A percentile compares a stretch with the other conserved stretches of the same genome.
phyloP scores from a whole-genome alignment of 2,797 vertebrate genomes.

The Carcharodon carcharias region DNA sequence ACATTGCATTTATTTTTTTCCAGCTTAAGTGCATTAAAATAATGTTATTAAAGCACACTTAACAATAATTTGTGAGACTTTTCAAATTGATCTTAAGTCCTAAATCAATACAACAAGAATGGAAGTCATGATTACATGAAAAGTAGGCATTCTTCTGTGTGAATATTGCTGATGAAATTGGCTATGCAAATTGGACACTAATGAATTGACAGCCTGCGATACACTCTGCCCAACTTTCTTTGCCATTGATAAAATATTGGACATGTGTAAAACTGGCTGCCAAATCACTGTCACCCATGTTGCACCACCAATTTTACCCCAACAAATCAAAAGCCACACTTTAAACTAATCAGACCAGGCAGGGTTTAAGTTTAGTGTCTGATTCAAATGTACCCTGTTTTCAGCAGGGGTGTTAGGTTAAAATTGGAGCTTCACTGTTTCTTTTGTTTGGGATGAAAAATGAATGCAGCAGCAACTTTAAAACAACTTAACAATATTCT shows the following conservation, averaged over 20 bases:
- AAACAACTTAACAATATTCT: background rate
- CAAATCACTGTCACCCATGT: background rate
- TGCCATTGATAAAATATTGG: background rate
- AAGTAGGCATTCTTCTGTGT: background rate
- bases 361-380: background rate
- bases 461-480: background rate
- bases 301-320: background rate
- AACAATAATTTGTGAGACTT: background rate
- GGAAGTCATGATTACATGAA: background rate
- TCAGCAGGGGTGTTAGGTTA: background rate
- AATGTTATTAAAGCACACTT: background rate
- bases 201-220: background rate
- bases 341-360: background rate
- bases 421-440: background rate
- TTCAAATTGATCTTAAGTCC: background rate
- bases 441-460: background rate
- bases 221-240: background rate
- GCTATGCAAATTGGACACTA: background rate
- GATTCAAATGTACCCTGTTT: background rate
- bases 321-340: background rate
- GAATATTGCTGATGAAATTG: background rate
- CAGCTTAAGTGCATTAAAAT: background rate
- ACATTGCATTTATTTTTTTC: background rate
- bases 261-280: background rate
- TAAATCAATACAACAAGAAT: background rate